Percentiles rank a stretch among this genome's conserved stretches.
Evolutionary conservation across 2,797 vertebrate genomes (phyloP).

Genomic region (Acridotheres tristis): DNA sequence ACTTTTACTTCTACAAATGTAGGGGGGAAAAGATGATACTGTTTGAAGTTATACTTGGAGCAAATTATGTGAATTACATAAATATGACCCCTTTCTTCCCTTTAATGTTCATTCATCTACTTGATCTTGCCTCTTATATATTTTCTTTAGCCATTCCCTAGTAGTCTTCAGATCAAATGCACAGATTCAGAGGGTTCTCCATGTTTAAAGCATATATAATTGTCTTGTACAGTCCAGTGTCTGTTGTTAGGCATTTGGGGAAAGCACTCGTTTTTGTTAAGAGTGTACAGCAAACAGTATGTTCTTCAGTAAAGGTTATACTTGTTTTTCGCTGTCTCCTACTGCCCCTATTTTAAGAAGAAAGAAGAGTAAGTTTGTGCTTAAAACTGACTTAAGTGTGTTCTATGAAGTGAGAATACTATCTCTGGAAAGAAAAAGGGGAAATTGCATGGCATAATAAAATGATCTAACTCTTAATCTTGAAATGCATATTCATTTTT

Average conservation of each 20-base stretch:
- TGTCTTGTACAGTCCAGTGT: background rate
- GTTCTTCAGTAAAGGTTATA: background rate
- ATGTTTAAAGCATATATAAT: background rate
- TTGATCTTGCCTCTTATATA: background rate
- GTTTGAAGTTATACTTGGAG: background rate
- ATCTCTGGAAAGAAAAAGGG: background rate
- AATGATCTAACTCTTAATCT: background rate
- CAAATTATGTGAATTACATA: background rate
- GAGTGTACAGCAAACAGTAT: background rate
- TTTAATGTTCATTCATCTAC: background rate
- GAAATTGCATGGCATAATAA: background rate
- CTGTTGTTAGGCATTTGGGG: background rate
- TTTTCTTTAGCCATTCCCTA: background rate
- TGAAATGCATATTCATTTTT: background rate
- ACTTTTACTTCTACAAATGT: background rate
- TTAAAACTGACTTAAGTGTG: background rate
- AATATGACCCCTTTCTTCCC: background rate
- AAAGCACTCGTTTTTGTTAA: background rate
- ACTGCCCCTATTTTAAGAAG: background rate
- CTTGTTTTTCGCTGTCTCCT: background rate
- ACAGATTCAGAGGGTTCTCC: background rate
- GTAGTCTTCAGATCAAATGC: background rate
- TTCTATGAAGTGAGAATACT: background rate
- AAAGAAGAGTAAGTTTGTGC: background rate
- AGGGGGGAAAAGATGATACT: background rate